Evolutionary conservation across 2,113 vertebrate species (phyloP).

Genomic region (Microcebus griseorufus): DNA sequence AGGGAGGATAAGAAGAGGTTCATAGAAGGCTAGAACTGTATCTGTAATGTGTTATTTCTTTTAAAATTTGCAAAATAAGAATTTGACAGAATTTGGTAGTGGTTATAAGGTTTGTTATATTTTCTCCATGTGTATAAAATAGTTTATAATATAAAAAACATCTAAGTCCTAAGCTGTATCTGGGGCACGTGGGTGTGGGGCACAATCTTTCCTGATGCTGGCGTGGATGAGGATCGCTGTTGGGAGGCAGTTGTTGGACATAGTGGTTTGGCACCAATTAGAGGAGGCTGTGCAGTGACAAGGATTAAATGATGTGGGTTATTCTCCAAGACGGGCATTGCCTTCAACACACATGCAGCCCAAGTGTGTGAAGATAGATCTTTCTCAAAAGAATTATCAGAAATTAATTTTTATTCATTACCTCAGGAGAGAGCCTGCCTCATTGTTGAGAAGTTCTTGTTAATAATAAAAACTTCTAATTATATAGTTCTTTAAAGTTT

Average conservation of each 20-base stretch:
- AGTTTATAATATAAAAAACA: not conserved
- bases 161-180: not conserved
- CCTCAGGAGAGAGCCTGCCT: conserved; percentile 26
- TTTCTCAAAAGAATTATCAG: conserved; percentile 44
- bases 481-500: conserved; percentile 28
- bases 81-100: not conserved
- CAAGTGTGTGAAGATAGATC: not conserved
- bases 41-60: not conserved
- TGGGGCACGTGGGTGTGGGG: not conserved
- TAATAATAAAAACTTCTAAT: conserved; percentile 33
- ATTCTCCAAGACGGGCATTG: not conserved
- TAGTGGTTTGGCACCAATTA: not conserved
- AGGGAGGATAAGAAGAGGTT: not conserved
- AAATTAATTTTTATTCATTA: conserved; percentile 68
- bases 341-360: not conserved
- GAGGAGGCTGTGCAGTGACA: not conserved
- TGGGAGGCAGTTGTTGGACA: not conserved
- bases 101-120: not conserved
- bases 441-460: conserved; percentile 46
- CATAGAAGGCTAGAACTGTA: not conserved
- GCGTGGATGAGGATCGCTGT: not conserved
- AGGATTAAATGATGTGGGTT: not conserved
- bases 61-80: not conserved
- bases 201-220: not conserved
- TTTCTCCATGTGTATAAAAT: not conserved